Evolutionary conservation across 2,888 invertebrate genomes (phyloP).

Genomic region (Lysandra coridon): DNA sequence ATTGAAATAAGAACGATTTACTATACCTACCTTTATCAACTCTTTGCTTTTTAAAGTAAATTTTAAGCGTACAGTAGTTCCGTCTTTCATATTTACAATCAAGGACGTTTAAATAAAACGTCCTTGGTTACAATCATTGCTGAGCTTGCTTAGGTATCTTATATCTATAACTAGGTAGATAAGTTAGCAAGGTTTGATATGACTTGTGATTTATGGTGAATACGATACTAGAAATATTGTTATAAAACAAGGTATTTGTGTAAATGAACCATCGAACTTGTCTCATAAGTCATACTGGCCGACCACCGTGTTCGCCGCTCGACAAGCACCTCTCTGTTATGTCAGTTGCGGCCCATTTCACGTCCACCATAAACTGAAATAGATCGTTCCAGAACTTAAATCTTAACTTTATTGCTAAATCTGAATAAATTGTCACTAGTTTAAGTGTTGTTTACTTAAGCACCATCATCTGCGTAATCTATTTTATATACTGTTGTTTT

Average conservation of each 20-base stretch:
- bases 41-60: neutral
- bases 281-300: slow-evolving; percentile 10
- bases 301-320: slow-evolving; percentile 27
- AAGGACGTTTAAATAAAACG: neutral
- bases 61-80: no score
- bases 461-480: neutral
- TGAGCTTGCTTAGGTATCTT: neutral
- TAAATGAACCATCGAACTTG: slow-evolving; percentile 18
- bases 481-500: neutral
- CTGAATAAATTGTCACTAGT: slow-evolving; percentile 11
- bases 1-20: neutral
- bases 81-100: neutral
- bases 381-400: slow-evolving; percentile 7
- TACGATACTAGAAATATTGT: neutral
- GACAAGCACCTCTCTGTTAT: slow-evolving; percentile 31
- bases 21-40: neutral
- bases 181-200: neutral
- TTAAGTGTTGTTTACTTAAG: slow-evolving; percentile 12
- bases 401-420: slow-evolving; percentile 19
- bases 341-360: slow-evolving; percentile 33
- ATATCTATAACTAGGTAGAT: neutral
- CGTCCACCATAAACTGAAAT: slow-evolving; percentile 25
- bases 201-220: neutral
- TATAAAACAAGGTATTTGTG: neutral
- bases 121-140: neutral